Percentiles rank a stretch among this genome's conserved stretches.
These are phyloP conservation scores for Mythimna ferrago DNA, from an alignment of 2,888 invertebrate species.

Conservation along the genomic window DNA sequence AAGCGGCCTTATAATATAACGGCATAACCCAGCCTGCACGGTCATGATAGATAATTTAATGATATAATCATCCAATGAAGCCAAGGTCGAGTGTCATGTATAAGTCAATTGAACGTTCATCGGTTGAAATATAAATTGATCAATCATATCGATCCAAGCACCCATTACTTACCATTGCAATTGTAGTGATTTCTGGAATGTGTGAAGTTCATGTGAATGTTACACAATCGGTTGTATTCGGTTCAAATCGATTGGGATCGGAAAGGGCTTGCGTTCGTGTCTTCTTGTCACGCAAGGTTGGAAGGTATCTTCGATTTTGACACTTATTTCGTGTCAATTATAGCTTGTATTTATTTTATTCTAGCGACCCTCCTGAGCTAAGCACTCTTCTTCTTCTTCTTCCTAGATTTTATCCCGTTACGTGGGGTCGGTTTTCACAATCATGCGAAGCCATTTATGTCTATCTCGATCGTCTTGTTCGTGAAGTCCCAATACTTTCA, in stretches of 20 bases:
- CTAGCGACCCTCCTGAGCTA: no score
- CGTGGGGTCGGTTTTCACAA: no score
- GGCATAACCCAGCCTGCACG: neutral
- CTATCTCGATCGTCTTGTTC: no score
- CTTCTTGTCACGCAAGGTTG: slow-evolving; percentile 32
- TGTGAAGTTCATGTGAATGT: slow-evolving; percentile 30
- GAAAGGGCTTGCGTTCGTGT: slow-evolving; percentile 11
- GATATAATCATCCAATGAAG: slow-evolving; percentile 15
- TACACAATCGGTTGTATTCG: slow-evolving; percentile 28
- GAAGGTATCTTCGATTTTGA: neutral
- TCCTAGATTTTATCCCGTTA: no score
- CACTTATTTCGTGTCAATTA: slow-evolving; percentile 17
- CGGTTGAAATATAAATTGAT: slow-evolving; percentile 31
- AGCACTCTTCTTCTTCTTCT: no score
- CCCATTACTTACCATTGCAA: slow-evolving; percentile 18
- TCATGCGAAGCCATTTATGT: no score
- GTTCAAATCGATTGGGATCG: slow-evolving; percentile 32
- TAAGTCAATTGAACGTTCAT: slow-evolving; percentile 35
- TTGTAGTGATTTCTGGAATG: slow-evolving; percentile 26
- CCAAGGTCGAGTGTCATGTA: slow-evolving; percentile 42
- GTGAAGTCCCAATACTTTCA: no score
- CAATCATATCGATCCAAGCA: slow-evolving; percentile 17
- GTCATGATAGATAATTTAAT: slow-evolving; percentile 13
- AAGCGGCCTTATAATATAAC: no score
- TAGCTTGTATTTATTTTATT: neutral